Evolutionary conservation across 2,888 invertebrate genomes (phyloP).

Genomic region (Pherbina coryleti): DNA sequence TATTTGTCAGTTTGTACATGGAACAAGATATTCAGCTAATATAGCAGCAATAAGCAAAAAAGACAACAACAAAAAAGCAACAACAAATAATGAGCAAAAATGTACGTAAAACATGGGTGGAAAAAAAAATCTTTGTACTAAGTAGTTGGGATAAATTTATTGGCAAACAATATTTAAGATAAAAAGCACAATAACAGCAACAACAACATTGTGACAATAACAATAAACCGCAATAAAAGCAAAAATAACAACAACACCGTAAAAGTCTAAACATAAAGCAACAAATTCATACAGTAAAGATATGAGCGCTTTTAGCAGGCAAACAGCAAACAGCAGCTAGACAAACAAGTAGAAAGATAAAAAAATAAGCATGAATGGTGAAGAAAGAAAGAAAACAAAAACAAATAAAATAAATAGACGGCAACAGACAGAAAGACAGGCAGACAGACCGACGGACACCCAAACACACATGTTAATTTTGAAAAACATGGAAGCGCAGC

Average conservation of each 20-base stretch:
- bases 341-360: background rate
- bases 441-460: too few relatives aligned
- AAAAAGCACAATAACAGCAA: background rate
- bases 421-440: background rate
- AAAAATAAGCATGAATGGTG: background rate
- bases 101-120: background rate
- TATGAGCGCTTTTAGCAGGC: slow-evolving; percentile 24
- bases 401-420: background rate
- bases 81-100: background rate
- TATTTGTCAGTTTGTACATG: too few relatives aligned
- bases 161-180: background rate
- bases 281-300: slow-evolving; percentile 28
- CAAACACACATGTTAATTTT: background rate
- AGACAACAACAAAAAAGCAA: background rate
- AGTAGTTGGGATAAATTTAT: background rate
- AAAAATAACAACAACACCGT: background rate
- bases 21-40: too few relatives aligned
- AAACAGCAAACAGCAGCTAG: slow-evolving; percentile 9
- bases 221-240: background rate
- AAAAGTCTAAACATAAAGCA: background rate
- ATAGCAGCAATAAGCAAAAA: too few relatives aligned
- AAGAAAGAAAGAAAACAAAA: background rate
- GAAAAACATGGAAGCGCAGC: background rate
- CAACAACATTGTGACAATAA: background rate
- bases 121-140: background rate